A percentile compares a stretch with the other conserved stretches of the same genome.
Conservation (phyloP, 2,888 invertebrate genomes). For the Mactromeris polynyma region DNA sequence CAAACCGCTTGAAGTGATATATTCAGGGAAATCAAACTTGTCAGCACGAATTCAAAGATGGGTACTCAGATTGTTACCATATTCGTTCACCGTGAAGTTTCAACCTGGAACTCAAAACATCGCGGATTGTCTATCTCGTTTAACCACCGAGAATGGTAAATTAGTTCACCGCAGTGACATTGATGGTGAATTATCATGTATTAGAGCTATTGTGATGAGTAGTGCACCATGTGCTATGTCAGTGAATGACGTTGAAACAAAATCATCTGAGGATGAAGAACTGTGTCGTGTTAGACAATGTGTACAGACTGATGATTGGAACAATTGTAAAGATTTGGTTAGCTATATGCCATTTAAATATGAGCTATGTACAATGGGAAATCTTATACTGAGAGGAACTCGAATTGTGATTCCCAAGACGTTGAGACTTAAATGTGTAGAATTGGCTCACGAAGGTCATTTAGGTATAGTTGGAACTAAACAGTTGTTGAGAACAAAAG, state of each 20-base stretch:
- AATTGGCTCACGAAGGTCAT: background rate
- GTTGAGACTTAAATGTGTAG: background rate
- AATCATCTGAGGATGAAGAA: slow-evolving; percentile 55
- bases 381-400: background rate
- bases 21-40: background rate
- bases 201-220: no score
- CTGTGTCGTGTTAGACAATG: slow-evolving; percentile 31
- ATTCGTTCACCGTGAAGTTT: slow-evolving; percentile 51
- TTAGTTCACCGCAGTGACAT: background rate
- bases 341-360: background rate
- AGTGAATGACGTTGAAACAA: slow-evolving; percentile 58
- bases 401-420: background rate
- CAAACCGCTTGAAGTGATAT: background rate
- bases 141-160: slow-evolving; percentile 2
- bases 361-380: slow-evolving; percentile 30
- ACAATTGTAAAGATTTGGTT: no score
- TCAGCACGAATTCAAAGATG: slow-evolving; percentile 66
- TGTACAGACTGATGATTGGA: background rate
- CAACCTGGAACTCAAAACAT: slow-evolving; percentile 54
- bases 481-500: background rate
- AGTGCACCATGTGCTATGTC: slow-evolving; percentile 56
- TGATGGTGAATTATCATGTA: slow-evolving; percentile 45
- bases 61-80: slow-evolving; percentile 73
- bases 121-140: slow-evolving; percentile 52
- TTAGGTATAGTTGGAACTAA: background rate